phyloP scores from a whole-genome alignment of 30 jellyfish, hydroid and myxozoan genomes.

The Clytia hemisphaerica region DNA sequence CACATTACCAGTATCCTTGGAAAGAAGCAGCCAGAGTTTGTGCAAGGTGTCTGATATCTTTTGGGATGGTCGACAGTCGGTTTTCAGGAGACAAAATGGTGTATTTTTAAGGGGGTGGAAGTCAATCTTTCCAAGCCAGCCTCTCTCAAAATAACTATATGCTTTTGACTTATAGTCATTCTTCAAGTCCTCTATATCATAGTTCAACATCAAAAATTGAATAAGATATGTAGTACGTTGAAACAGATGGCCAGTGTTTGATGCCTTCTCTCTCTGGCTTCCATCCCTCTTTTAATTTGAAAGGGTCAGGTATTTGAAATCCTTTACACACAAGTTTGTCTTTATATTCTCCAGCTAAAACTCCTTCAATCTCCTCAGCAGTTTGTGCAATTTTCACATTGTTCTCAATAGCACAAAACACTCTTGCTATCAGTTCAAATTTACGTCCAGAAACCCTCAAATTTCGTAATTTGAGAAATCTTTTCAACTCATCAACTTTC shows the following conservation, averaged over 20 bases:
- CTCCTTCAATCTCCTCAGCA: conserved; percentile 31
- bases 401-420: conserved; percentile 32
- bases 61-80: conserved; percentile 36
- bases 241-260: conserved; percentile 36
- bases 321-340: conserved; percentile 2
- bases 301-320: conserved; percentile 22
- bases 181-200: conserved; percentile 29
- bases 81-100: conserved; percentile 13
- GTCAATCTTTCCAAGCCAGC: conserved; percentile 38
- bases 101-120: conserved; percentile 17
- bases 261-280: conserved; percentile 24
- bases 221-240: too few species aligned
- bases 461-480: conserved; percentile 12
- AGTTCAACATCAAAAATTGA: too few species aligned
- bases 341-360: background rate
- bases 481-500: conserved; percentile 41
- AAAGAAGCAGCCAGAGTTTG: conserved; percentile 28
- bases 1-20: conserved; percentile 16
- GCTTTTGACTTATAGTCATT: conserved; percentile 8
- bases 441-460: conserved; percentile 19
- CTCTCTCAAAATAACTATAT: conserved; percentile 38
- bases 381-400: conserved; percentile 31
- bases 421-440: conserved; percentile 33
- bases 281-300: conserved; percentile 29
- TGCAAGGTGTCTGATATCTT: conserved; percentile 32